Percentiles rank a stretch among this genome's conserved stretches.
These are phyloP conservation scores for Gallinago stenura DNA, from an alignment of 2,797 vertebrate species.

Conservation along the genomic window DNA sequence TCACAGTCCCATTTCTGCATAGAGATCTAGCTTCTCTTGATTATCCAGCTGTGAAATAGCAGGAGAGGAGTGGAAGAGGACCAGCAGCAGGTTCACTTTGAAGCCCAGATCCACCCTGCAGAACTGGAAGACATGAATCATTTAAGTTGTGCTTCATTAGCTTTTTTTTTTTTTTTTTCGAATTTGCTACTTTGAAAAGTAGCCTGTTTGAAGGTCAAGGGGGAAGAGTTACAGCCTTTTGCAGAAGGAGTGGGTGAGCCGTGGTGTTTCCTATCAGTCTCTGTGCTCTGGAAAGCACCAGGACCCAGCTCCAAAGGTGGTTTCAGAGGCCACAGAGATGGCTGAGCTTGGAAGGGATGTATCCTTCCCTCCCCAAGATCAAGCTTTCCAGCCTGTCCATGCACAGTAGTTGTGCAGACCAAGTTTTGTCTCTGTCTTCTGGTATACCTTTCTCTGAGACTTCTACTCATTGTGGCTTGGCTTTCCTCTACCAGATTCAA, in stretches of 20 bases:
- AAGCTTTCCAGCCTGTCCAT: not conserved
- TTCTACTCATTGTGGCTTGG: not conserved
- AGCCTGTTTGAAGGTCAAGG: not conserved
- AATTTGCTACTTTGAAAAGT: not conserved
- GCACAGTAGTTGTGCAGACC: not conserved
- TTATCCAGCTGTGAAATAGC: not conserved
- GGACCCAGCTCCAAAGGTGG: not conserved
- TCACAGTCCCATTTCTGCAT: not conserved
- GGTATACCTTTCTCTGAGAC: not conserved
- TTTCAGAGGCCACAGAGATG: not conserved
- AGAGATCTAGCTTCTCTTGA: not conserved
- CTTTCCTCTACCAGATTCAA: not conserved
- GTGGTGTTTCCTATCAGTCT: not conserved
- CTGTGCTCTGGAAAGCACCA: not conserved
- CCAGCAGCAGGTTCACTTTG: not conserved
- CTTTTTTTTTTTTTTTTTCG: not conserved
- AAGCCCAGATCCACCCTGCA: not conserved
- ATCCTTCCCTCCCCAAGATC: not conserved
- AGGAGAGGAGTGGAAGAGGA: not conserved
- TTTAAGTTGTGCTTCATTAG: not conserved
- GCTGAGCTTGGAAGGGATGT: not conserved
- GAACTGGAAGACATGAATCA: not conserved
- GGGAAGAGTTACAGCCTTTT: not conserved
- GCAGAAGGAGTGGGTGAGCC: not conserved
- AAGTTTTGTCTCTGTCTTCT: not conserved